Evolutionary conservation across 2,888 invertebrate genomes (phyloP).

Genomic region (Parthenolecanium corni): DNA sequence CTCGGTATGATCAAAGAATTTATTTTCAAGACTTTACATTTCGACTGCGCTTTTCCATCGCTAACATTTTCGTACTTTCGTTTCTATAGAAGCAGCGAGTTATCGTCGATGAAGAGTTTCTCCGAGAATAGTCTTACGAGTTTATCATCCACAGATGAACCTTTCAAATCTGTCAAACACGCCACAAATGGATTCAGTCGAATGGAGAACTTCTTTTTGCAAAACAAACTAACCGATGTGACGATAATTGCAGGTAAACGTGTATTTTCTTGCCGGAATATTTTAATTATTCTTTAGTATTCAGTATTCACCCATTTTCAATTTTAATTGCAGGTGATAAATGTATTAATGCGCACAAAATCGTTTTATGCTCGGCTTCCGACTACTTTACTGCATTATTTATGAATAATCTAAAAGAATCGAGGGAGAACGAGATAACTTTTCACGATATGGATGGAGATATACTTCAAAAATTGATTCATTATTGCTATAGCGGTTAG

Average conservation of each 20-base stretch:
- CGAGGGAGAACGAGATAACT: slow-evolving; percentile 69
- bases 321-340: slow-evolving; percentile 37
- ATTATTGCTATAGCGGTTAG: slow-evolving; percentile 78
- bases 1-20: no score
- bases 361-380: slow-evolving; percentile 81
- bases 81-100: slow-evolving; percentile 5
- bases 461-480: slow-evolving; percentile 69
- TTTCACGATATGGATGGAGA: slow-evolving; percentile 75
- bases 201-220: slow-evolving; percentile 70
- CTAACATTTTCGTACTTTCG: no score
- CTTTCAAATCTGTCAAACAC: slow-evolving; percentile 63
- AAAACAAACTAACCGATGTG: slow-evolving; percentile 77
- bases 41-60: no score
- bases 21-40: no score
- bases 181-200: slow-evolving; percentile 68
- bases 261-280: no score
- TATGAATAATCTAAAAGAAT: slow-evolving; percentile 73
- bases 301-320: slow-evolving; percentile 25
- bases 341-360: slow-evolving; percentile 67
- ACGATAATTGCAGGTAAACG: slow-evolving; percentile 61
- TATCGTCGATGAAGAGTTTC: slow-evolving; percentile 29
- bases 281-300: no score
- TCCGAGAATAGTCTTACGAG: slow-evolving; percentile 33
- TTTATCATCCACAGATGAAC: slow-evolving; percentile 56
- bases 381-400: slow-evolving; percentile 96